A percentile compares a stretch with the other conserved stretches of the same genome.
Conservation (phyloP, 1,140 invertebrate genomes). For the Drosophila gunungcola region DNA sequence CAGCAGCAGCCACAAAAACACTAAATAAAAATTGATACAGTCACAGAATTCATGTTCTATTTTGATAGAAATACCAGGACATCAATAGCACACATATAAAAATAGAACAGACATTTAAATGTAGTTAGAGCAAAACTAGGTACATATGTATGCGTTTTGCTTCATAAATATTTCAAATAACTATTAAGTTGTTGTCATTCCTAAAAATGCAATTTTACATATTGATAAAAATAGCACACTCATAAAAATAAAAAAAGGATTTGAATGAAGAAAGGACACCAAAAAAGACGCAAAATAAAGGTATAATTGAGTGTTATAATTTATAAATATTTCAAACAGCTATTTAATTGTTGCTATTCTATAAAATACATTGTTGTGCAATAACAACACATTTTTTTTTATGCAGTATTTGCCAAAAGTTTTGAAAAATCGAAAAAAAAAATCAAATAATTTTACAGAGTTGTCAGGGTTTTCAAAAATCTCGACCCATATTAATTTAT, state of each 20-base stretch:
- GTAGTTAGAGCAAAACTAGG: not conserved
- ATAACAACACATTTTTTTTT: too few relatives aligned
- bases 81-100: not conserved
- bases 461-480: too few relatives aligned
- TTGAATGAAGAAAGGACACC: not conserved
- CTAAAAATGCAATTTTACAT: not conserved
- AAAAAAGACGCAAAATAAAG: not conserved
- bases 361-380: too few relatives aligned
- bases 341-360: not conserved
- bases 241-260: too few relatives aligned
- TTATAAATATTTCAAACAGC: not conserved
- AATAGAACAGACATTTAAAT: not conserved
- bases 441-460: too few relatives aligned
- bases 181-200: not conserved
- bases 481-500: too few relatives aligned
- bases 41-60: slow-evolving; percentile 14
- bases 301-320: too few relatives aligned
- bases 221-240: slow-evolving; percentile 21
- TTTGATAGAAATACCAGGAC: slow-evolving; percentile 15
- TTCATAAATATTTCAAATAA: not conserved
- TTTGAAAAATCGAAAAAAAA: not conserved
- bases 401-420: too few relatives aligned
- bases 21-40: slow-evolving; percentile 43
- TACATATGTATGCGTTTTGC: too few relatives aligned
- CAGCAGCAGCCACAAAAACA: slow-evolving; percentile 25